Evolutionary conservation across 2,888 invertebrate species (phyloP).

Genomic region (Lacanobia wlatinum): DNA sequence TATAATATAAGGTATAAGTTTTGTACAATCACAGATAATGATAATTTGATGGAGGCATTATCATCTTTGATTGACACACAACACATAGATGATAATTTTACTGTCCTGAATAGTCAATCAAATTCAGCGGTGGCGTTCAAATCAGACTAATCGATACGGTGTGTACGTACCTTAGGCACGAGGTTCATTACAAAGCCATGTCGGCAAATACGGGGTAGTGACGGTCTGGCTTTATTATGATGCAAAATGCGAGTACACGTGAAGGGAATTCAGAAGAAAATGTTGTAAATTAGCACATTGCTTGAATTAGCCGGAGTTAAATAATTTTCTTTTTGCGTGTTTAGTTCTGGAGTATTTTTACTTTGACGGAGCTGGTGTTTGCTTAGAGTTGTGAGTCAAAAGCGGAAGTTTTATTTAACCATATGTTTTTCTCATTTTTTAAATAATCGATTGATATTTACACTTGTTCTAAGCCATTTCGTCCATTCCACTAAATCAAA

Average conservation of each 20-base stretch:
- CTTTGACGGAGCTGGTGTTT: background rate
- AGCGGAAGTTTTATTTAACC: background rate
- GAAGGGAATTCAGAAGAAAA: slow-evolving; percentile 50
- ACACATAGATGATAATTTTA: background rate
- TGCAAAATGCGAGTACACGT: slow-evolving; percentile 52
- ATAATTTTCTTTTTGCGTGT: slow-evolving; percentile 39
- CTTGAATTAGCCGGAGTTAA: slow-evolving; percentile 25
- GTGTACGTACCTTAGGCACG: slow-evolving; percentile 42
- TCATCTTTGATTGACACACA: no score
- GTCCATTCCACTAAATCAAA: no score
- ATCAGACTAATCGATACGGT: slow-evolving; percentile 28
- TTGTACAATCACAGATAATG: no score
- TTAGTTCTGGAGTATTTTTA: slow-evolving; percentile 7
- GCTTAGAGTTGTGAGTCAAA: background rate
- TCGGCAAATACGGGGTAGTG: slow-evolving; percentile 54
- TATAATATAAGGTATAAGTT: no score
- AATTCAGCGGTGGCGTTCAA: slow-evolving; percentile 9
- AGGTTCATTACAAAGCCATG: slow-evolving; percentile 61
- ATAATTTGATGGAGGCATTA: no score
- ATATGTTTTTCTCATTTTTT: background rate
- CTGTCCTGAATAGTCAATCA: slow-evolving; percentile 8
- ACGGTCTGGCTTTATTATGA: slow-evolving; percentile 49
- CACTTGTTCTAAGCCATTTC: no score
- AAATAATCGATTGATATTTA: no score
- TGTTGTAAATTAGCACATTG: slow-evolving; percentile 46